phyloP scores from a whole-genome alignment of 2,888 invertebrate species.

The Gymnocheta viridis region DNA sequence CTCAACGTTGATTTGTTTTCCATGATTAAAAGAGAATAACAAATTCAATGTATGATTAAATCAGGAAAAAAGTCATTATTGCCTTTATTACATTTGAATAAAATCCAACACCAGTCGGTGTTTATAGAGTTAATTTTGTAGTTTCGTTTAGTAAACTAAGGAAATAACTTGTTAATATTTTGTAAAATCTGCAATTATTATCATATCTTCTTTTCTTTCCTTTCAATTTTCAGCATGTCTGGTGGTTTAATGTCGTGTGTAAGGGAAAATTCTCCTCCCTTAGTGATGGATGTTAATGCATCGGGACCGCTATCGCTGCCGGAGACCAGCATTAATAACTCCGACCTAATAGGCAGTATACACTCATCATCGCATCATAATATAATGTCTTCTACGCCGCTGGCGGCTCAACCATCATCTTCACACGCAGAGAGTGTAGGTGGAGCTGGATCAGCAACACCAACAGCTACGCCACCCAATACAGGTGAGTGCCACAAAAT shows the following conservation, averaged over 20 bases:
- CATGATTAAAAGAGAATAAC: too few relatives aligned
- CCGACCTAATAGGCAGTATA: constrained; percentile 68
- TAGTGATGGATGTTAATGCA: constrained; percentile 77
- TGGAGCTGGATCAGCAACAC: constrained; percentile 39
- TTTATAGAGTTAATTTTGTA: constrained; percentile 15
- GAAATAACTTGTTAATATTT: constrained; percentile 40
- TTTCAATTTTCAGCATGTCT: constrained; percentile 78
- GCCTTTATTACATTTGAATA: too few relatives aligned
- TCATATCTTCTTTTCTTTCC: constrained; percentile 1
- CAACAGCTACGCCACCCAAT: constrained; percentile 70
- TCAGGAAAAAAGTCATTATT: too few relatives aligned
- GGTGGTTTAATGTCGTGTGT: constrained; percentile 82
- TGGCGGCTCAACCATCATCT: constrained; percentile 68
- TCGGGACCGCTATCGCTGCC: constrained; percentile 79
- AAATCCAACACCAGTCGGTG: neutral
- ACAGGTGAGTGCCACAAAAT: constrained; percentile 73
- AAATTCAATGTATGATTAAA: too few relatives aligned
- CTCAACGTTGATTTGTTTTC: too few relatives aligned
- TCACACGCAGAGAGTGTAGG: constrained; percentile 60
- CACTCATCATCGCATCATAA: constrained; percentile 69
- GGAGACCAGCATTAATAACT: constrained; percentile 71
- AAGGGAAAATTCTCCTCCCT: constrained; percentile 81
- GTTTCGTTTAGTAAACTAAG: neutral
- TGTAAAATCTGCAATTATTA: neutral
- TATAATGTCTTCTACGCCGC: constrained; percentile 75